Base-by-base conservation (phyloP, 2,888 invertebrate species). In the Melanostoma mellinum region DNA sequence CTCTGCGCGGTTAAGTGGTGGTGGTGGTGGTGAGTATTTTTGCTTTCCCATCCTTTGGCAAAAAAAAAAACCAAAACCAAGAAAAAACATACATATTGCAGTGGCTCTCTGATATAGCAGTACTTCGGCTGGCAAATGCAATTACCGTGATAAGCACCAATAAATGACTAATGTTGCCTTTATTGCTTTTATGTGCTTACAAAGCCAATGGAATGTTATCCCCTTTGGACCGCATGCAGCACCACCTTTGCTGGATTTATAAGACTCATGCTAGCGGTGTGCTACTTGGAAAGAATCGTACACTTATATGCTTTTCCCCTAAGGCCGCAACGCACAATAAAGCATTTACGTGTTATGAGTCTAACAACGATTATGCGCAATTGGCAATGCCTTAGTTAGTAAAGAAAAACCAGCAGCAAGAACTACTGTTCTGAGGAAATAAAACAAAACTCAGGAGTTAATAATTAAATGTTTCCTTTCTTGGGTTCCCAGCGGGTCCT, bases 91-190 rank as follows among this genome's bases (percentile, higher is more conserved):
- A 63, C 53, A 67, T 42, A 1, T 20, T 1, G 71, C 75, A 76
- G 52, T 63, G 50, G 58, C 50, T 58, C 52, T 38, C 53, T 36
- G 63, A 42, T 55, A 61, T 61, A 63, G 76, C 68, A 73, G 67
- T 78, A 65, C 76, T 82, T 72, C 60, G 69, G 67, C 20, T 79
- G 76, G 20, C 74, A 53, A 78, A 79, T 79, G 84, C 84, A 84
- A 84, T 84, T 84, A 84, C 84, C 79, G 71, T 84, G 84, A 79
- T 84, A 84, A 84, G 79, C 79, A 79, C 78, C 79, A 84, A 84
- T 84, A 79, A 79, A 84, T 84, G 84, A 79, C 79, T 84, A 79
- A 84, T 84, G 84, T 71, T 84, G 74, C 60, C 71, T 84, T 79
- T 84, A 84, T 84, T 74, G 84, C 79, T 71, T 71, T 79, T 67